A percentile compares a stretch with the other conserved stretches of the same genome.
These are phyloP conservation scores for Symphodus melops DNA, from an alignment of 2,113 vertebrate genomes.

Conservation along the genomic window DNA sequence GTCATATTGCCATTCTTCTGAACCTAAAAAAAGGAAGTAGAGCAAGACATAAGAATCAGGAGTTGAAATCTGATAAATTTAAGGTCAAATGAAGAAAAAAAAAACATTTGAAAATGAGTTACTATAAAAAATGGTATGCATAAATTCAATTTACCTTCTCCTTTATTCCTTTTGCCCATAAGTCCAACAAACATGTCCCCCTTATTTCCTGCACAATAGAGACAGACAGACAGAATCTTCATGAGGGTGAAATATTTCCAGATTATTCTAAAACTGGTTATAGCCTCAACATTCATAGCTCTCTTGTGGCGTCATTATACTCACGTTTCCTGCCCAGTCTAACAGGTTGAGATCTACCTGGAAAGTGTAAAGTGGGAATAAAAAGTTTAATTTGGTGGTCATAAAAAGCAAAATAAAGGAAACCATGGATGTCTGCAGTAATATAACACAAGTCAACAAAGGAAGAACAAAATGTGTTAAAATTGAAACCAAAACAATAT, in stretches of 20 bases:
- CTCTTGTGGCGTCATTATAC: neutral
- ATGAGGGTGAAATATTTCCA: neutral
- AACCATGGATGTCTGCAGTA: neutral
- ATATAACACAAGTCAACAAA: neutral
- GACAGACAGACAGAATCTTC: neutral
- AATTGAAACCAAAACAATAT: neutral
- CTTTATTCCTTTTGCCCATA: conserved; percentile 75
- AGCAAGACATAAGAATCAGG: neutral
- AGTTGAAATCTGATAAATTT: no score
- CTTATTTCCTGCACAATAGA: conserved; percentile 71
- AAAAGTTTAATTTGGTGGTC: neutral
- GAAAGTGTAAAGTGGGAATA: neutral
- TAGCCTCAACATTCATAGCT: accelerated
- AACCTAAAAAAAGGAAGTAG: conserved; percentile 40
- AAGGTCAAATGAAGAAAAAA: no score
- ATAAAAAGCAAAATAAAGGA: neutral
- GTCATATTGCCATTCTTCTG: conserved; percentile 55
- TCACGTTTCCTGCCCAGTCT: conserved; percentile 74
- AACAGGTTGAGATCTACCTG: conserved; percentile 59
- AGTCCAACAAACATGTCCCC: conserved; percentile 78
- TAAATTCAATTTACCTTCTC: conserved; percentile 66
- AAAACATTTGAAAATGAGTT: no score
- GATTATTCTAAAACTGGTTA: neutral
- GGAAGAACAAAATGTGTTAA: accelerated
- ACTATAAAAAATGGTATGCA: no score